Evolutionary conservation across 2,797 vertebrate species (phyloP).

Genomic region (Pelodytes ibericus): DNA sequence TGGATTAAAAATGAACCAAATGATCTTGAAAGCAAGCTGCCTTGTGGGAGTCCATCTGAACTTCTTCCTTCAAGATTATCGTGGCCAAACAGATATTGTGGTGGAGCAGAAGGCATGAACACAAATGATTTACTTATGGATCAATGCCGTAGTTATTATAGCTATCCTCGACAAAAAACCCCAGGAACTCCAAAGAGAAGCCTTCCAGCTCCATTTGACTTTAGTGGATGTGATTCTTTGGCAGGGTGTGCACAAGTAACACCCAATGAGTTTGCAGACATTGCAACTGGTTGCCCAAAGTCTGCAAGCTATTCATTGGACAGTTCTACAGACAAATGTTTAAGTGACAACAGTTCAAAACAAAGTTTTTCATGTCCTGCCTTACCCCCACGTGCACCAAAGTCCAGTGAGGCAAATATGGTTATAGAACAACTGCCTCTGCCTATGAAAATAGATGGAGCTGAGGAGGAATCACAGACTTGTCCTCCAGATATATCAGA

Average conservation of each 20-base stretch:
- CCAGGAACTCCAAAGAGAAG: constrained; percentile 84
- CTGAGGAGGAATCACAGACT: constrained; percentile 69
- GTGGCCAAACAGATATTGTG: constrained; percentile 91
- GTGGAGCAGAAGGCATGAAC: constrained; percentile 74
- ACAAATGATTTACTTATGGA: constrained; percentile 80
- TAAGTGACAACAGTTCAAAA: constrained; percentile 74
- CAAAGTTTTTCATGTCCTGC: constrained; percentile 93
- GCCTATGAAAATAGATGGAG: constrained; percentile 72
- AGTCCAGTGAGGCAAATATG: constrained; percentile 72
- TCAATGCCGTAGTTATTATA: constrained; percentile 89
- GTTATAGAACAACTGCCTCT: constrained; percentile 68
- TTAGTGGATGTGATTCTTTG: constrained; percentile 68
- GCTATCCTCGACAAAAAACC: constrained; percentile 92
- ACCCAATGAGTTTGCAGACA: constrained; percentile 62
- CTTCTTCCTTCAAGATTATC: constrained; percentile 83
- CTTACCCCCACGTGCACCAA: constrained; percentile 88
- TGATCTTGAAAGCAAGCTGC: constrained; percentile 70
- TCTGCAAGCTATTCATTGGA: constrained; percentile 90
- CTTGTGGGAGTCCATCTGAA: constrained; percentile 73
- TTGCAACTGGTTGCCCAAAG: constrained; percentile 80
- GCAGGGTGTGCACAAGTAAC: constrained; percentile 62
- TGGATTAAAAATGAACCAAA: constrained; percentile 71
- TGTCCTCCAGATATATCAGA: constrained; percentile 70
- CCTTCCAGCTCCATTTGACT: constrained; percentile 83
- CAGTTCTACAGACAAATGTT: constrained; percentile 80